Base-by-base conservation (phyloP, 2,888 invertebrate species). In the Drosophila affinis region DNA sequence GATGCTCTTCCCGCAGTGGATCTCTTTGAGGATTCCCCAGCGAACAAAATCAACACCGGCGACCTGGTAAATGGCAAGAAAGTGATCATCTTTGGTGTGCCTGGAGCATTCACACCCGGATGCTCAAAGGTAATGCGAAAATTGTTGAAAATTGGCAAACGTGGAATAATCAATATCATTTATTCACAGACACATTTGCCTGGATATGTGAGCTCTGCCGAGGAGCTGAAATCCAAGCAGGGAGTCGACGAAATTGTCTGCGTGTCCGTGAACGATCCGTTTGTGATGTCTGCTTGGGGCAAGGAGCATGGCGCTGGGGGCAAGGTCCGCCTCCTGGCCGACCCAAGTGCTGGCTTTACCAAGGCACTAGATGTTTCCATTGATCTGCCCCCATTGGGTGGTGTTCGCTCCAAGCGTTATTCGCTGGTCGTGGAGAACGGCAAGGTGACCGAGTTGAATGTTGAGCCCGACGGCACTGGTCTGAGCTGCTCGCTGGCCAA, bases 261-360 rank as follows among this genome's bases (percentile, higher is more conserved):
- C 90, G 91, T 98, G 14, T 95, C 97, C 34, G 97, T 98, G 1
- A 98, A 98, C 90, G 98, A 98, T 92, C 97, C 98, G 0, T 98
- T 98, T 91, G 98, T 98, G 3, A 98, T 98, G 97, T 95, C 95
- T 7, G 98, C 98, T 0, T 98, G 98, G 98, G 98, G 96, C 17
- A 95, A 95, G 83, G 95, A 95, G 75, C 96, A 97, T 77, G 94
- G 94, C 53, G 95, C 96, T 5, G 93, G 93, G 65, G 97, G 97
- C 89, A 98, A 98, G 94, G 93, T 98, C 32, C 95, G 97, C 51
- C 96, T 98, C 95, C 92, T 98, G 59, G 98, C 98, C 14, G 98
- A 98, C 92, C 96, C 97, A 0, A 93, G 93, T 72, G 97, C 94
- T 18, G 93, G 93, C 44, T 96, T 98, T 90, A 95, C 97, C 56